Evolutionary conservation across 2,113 vertebrate species (phyloP).

Genomic region (Ammospiza nelsoni): DNA sequence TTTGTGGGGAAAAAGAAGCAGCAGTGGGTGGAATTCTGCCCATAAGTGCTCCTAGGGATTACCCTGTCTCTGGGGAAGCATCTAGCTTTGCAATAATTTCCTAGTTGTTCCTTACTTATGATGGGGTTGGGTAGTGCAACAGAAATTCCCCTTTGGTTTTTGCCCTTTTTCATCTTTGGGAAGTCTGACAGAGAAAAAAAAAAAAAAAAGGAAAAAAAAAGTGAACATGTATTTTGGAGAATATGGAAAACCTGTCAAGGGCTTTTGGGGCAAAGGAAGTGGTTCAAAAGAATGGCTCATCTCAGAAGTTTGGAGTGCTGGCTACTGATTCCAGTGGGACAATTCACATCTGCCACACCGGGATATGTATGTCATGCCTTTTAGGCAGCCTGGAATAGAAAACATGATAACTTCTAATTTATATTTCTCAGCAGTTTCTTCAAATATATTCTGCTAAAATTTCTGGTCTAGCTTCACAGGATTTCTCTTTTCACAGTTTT

Average conservation of each 20-base stretch:
- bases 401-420: background rate
- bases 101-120: background rate
- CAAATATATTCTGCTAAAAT: background rate
- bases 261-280: background rate
- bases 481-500: background rate
- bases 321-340: background rate
- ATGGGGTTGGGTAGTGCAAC: background rate
- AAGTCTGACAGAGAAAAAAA: rapidly evolving
- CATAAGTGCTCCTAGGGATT: background rate
- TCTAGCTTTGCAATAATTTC: background rate
- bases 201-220: no score
- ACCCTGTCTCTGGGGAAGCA: background rate
- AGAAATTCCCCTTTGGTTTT: background rate
- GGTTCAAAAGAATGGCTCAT: background rate
- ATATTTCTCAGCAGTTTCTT: background rate
- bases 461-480: background rate
- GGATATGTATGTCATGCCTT: background rate
- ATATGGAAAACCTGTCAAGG: background rate
- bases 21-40: background rate
- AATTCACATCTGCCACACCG: background rate
- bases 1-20: background rate
- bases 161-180: background rate
- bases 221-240: background rate
- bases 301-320: background rate
- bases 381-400: background rate